Conservation (phyloP, 2,797 vertebrate genomes). For the Pantherophis vulpinus region DNA sequence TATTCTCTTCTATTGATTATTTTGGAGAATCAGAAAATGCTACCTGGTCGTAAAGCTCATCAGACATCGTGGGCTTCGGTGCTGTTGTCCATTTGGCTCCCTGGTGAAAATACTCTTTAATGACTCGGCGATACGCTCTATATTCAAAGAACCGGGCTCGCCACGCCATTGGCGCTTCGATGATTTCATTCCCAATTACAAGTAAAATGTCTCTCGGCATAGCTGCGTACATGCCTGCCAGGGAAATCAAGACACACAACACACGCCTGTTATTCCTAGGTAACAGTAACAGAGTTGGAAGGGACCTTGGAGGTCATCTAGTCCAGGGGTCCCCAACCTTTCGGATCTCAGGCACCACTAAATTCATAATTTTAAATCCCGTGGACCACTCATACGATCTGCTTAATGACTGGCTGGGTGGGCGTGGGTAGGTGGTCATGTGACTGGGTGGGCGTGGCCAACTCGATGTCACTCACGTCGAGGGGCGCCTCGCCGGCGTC, state of each 20-base stretch:
- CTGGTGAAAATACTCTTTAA: constrained; percentile 93
- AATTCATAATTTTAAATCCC: too few species aligned
- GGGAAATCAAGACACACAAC: neutral
- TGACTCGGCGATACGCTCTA: constrained; percentile 89
- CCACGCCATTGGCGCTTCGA: constrained; percentile 99
- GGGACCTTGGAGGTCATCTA: too few species aligned
- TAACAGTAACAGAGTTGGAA: too few species aligned
- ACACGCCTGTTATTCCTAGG: neutral
- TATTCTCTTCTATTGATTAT: neutral
- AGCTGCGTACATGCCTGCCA: constrained; percentile 90
- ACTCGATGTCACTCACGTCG: too few species aligned
- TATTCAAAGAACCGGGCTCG: constrained; percentile 98
- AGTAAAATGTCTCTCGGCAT: constrained; percentile 98
- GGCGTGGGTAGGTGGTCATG: too few species aligned
- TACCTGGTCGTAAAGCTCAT: constrained; percentile 95
- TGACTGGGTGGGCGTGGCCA: too few species aligned
- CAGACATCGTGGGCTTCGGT: constrained; percentile 95
- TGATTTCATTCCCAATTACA: constrained; percentile 96
- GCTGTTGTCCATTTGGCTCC: constrained; percentile 98
- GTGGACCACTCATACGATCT: too few species aligned
- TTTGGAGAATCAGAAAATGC: neutral
- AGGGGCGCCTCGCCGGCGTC: too few species aligned
- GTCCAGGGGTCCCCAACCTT: too few species aligned
- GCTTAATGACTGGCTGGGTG: too few species aligned
- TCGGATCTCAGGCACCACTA: too few species aligned